phyloP scores from a whole-genome alignment of 2,888 invertebrate genomes.

The Diaphora mendica region DNA sequence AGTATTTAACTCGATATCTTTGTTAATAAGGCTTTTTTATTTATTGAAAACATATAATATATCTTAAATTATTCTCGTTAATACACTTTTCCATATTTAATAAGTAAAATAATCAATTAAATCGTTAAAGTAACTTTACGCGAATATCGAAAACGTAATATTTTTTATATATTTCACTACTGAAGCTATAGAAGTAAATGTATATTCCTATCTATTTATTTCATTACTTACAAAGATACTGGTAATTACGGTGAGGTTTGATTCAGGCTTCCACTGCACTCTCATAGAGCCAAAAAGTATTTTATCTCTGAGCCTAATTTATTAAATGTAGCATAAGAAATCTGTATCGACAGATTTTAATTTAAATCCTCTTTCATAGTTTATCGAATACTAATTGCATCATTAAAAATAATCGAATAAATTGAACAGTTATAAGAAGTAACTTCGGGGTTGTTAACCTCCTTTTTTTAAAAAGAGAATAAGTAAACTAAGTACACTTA shows the following conservation, averaged over 20 bases:
- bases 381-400: background rate
- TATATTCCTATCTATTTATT: too few species aligned
- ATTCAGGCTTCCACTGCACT: background rate
- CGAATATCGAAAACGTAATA: too few species aligned
- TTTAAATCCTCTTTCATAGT: background rate
- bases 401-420: background rate
- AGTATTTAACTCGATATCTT: too few species aligned
- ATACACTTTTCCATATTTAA: too few species aligned
- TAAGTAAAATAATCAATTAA: too few species aligned
- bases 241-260: background rate
- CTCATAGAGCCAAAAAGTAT: background rate
- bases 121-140: too few species aligned
- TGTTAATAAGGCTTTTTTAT: too few species aligned
- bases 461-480: constrained; percentile 7
- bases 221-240: background rate
- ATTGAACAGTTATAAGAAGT: background rate
- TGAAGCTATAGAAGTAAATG: too few species aligned
- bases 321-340: background rate
- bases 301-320: background rate
- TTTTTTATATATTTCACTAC: too few species aligned
- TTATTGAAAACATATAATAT: too few species aligned
- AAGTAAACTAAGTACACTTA: background rate
- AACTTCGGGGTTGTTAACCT: background rate
- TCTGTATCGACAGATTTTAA: background rate
- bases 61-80: too few species aligned